Evolutionary conservation across 2,113 vertebrate genomes (phyloP).

Genomic region (Illadopsis cleaveri): DNA sequence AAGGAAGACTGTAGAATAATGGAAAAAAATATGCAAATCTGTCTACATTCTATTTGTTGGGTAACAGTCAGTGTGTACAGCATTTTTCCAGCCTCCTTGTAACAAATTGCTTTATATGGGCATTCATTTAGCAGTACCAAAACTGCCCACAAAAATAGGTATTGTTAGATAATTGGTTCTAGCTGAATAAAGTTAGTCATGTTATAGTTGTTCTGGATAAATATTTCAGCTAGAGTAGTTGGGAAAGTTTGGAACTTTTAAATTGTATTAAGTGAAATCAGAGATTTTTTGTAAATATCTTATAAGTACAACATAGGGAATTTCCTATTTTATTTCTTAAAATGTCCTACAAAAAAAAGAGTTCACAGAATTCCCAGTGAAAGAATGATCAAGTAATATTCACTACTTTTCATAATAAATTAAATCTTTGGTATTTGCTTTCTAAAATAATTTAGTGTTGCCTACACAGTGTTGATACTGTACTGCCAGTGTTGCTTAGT

Average conservation of each 20-base stretch:
- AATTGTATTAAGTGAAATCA: background rate
- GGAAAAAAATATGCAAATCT: background rate
- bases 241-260: background rate
- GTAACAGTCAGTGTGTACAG: background rate
- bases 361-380: background rate
- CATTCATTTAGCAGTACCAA: background rate
- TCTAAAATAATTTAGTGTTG: background rate
- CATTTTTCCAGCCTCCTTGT: background rate
- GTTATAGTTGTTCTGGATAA: background rate
- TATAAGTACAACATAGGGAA: background rate
- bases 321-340: background rate
- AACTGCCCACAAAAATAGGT: background rate
- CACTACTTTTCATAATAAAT: background rate
- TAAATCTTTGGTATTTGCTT: background rate
- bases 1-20: background rate
- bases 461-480: background rate
- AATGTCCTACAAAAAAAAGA: background rate
- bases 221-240: background rate
- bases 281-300: background rate
- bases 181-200: background rate
- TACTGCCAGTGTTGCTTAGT: background rate
- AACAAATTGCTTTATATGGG: background rate
- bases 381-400: background rate
- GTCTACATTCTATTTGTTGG: background rate
- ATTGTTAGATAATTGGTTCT: background rate